Evolutionary conservation across 2,888 invertebrate species (phyloP).

Genomic region (Phragmatobia fuliginosa): DNA sequence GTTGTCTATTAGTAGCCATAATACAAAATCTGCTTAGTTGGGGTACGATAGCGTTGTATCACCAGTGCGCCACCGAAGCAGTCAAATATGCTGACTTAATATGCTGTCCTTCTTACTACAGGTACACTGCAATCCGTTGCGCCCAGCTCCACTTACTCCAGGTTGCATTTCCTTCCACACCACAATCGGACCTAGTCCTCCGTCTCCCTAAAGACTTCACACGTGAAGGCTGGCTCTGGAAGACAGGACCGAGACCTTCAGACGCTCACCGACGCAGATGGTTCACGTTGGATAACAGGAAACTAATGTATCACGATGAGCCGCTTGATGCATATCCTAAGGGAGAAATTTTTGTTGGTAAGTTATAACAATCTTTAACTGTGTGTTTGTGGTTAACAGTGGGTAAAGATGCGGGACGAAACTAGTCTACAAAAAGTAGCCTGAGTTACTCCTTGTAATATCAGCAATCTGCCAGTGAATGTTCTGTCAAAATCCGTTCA

Average conservation of each 20-base stretch:
- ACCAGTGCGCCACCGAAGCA: too few species aligned
- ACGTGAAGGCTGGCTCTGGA: slow-evolving; percentile 95
- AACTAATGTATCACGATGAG: slow-evolving; percentile 97
- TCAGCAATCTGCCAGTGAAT: too few species aligned
- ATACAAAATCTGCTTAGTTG: too few species aligned
- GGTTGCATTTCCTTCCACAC: slow-evolving; percentile 93
- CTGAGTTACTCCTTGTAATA: too few species aligned
- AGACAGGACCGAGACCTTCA: slow-evolving; percentile 93
- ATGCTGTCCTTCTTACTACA: slow-evolving; percentile 40
- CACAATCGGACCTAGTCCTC: slow-evolving; percentile 90
- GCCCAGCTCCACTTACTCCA: slow-evolving; percentile 94
- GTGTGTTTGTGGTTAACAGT: too few species aligned
- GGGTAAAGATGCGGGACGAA: too few species aligned
- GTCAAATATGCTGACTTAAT: too few species aligned
- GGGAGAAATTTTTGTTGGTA: slow-evolving; percentile 95
- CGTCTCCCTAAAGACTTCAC: slow-evolving; percentile 93
- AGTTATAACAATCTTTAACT: slow-evolving; percentile 51
- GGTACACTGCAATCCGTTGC: slow-evolving; percentile 92
- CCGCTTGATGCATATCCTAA: slow-evolving; percentile 95
- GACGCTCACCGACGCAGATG: slow-evolving; percentile 95
- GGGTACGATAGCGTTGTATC: too few species aligned
- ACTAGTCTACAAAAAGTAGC: too few species aligned
- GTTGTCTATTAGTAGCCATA: too few species aligned
- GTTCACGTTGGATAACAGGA: slow-evolving; percentile 95
- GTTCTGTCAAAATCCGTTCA: too few species aligned